phyloP scores from a whole-genome alignment of 2,113 vertebrate species.

The Paralichthys olivaceus region DNA sequence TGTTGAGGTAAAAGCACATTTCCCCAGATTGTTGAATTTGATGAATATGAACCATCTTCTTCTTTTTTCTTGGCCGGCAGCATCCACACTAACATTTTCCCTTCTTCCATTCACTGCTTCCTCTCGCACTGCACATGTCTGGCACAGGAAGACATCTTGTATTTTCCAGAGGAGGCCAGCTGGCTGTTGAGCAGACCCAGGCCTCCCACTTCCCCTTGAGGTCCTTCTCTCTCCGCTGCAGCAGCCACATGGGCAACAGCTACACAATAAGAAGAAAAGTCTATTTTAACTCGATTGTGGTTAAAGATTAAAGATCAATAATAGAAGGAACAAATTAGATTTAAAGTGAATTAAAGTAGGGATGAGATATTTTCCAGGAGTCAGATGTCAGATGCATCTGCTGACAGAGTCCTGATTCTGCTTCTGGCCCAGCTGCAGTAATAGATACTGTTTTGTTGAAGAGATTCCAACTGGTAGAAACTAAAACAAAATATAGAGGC shows the following conservation, averaged over 20 bases:
- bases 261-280: background rate
- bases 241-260: conserved; percentile 17
- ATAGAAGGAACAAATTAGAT: background rate
- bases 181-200: conserved; percentile 50
- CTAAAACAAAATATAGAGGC: background rate
- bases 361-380: background rate
- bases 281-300: background rate
- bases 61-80: conserved; percentile 34
- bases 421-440: conserved; percentile 1
- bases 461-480: background rate
- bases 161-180: conserved; percentile 66
- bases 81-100: conserved; percentile 56
- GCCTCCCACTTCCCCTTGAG: conserved; percentile 55
- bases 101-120: conserved; percentile 33
- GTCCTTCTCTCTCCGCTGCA: conserved; percentile 44
- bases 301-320: background rate
- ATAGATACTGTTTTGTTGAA: background rate
- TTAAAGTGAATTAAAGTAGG: conserved; percentile 4
- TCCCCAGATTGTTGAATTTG: conserved; percentile 27
- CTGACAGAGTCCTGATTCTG: background rate
- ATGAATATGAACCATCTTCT: conserved; percentile 38
- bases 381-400: background rate
- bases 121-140: conserved; percentile 48
- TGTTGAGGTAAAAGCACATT: background rate
- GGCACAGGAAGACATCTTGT: conserved; percentile 47